phyloP scores from a whole-genome alignment of 2,888 invertebrate species.

The Monopis laevigella region DNA sequence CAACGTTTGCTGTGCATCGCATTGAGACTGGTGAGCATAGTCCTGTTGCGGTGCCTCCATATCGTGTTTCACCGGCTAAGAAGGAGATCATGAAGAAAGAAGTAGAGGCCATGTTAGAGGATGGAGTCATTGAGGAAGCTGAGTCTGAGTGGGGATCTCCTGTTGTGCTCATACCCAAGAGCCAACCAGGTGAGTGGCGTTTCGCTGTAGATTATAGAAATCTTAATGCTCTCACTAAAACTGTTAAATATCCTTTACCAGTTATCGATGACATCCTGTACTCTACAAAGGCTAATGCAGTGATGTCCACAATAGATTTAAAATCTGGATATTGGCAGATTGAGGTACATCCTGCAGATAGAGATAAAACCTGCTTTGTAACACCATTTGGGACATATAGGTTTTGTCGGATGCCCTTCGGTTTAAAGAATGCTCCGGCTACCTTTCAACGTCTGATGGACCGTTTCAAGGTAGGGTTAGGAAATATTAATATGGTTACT shows the following conservation, averaged over 20 bases:
- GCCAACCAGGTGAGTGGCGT: slow-evolving; percentile 23
- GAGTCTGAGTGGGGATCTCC: slow-evolving; percentile 34
- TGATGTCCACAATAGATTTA: slow-evolving; percentile 31
- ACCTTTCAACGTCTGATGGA: slow-evolving; percentile 27
- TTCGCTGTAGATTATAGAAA: slow-evolving; percentile 31
- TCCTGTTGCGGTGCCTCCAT: slow-evolving; percentile 17
- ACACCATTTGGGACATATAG: slow-evolving; percentile 26
- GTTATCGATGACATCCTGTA: slow-evolving; percentile 35
- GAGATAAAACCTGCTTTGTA: slow-evolving; percentile 26
- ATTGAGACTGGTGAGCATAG: slow-evolving; percentile 26
- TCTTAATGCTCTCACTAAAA: slow-evolving; percentile 20
- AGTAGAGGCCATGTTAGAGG: slow-evolving; percentile 26
- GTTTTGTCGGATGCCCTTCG: slow-evolving; percentile 30
- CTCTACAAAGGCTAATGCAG: slow-evolving; percentile 23
- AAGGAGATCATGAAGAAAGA: slow-evolving; percentile 17
- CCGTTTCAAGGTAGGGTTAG: slow-evolving; percentile 16
- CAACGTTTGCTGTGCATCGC: slow-evolving; percentile 19
- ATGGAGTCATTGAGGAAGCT: slow-evolving; percentile 31
- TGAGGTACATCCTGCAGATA: slow-evolving; percentile 18
- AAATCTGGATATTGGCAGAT: slow-evolving; percentile 35
- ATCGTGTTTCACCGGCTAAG: background rate
- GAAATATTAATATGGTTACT: slow-evolving; percentile 16
- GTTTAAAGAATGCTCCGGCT: slow-evolving; percentile 26
- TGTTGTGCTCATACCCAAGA: slow-evolving; percentile 30
- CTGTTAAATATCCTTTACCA: slow-evolving; percentile 31